Base-by-base conservation (phyloP, 1,140 invertebrate genomes). In the Diuraphis noxia region DNA sequence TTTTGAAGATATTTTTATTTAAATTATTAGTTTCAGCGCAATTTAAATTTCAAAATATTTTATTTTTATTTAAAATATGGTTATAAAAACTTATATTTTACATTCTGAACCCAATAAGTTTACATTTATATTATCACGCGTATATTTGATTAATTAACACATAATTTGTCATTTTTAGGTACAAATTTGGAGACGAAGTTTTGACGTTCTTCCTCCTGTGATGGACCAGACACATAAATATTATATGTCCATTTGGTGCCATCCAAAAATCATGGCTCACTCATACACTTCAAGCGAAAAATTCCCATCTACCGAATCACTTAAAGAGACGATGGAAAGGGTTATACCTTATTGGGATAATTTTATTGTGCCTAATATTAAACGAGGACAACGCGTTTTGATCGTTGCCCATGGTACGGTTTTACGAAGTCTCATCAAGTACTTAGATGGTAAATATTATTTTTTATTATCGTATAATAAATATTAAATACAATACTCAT, bases 201-300 rank as follows among this genome's bases (percentile, higher is more conserved):
- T 98, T 93, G 98, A 98, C 93, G 96, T 96, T 41, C 98, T 98
- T 84, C 98, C 98, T 92, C 98, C 98, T 93, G 94, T 97, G 25
- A 97, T 99, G 96, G 97, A 98, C 93, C 93, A 95, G 30, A 96
- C 96, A 92, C 97, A 98, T 93, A 95, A 96, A 13, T 97, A 98
- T 93, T 98, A 97, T 93, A 95, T 97, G 36, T 93, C 91, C n/a
- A 96, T 96, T 92, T 92, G 94, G 41, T 94, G 94, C 30, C 95
- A 96, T 93, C 94, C 94, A 7, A 92, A 92, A 88, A 90, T 92
- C 21, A 17, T 85, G 7, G 77, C 72, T 21, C n/a, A 46, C 25
- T 43, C 77, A 19, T 30, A 82, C 43, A 38, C 41, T 34, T 93
- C 93, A 34, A 93, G 94, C 84, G 93, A 93, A 13, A 93, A 95